These are phyloP conservation scores for Zelostemma sp. DNA, from an alignment of 1,140 invertebrate genomes.

Conservation along the genomic window DNA sequence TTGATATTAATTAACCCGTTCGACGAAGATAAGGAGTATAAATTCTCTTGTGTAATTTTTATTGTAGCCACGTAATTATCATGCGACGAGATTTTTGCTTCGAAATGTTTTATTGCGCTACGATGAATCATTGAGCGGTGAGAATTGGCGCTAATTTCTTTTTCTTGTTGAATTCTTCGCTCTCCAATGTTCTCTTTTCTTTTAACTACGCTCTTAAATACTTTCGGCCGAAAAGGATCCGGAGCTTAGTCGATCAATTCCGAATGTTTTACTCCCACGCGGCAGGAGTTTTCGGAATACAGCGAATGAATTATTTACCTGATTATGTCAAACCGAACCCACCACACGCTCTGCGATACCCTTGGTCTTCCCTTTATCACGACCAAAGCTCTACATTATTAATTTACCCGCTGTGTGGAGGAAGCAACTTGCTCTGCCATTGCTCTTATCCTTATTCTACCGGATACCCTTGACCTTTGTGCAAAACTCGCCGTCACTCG, in stretches of 20 bases:
- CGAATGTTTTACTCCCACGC: slow-evolving; percentile 40
- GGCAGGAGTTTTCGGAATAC: slow-evolving; percentile 19
- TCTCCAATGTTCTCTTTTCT: neutral
- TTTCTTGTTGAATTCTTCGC: slow-evolving; percentile 5
- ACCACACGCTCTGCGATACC: slow-evolving; percentile 20
- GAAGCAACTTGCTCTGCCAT: neutral
- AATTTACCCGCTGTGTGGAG: slow-evolving; percentile 12
- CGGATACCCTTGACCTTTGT: slow-evolving; percentile 12
- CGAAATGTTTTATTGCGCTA: too few relatives aligned
- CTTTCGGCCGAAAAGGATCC: neutral
- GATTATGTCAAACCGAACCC: slow-evolving; percentile 49
- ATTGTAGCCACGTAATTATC: too few relatives aligned
- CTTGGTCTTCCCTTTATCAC: neutral
- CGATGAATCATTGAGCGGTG: too few relatives aligned
- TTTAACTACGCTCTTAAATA: slow-evolving; percentile 1
- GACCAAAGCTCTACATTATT: slow-evolving; percentile 46
- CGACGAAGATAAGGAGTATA: too few relatives aligned
- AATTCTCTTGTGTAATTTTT: too few relatives aligned
- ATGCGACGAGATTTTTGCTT: too few relatives aligned
- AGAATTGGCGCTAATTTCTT: too few relatives aligned
- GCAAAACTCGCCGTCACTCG: neutral
- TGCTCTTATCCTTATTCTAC: slow-evolving; percentile 4
- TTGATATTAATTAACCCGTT: neutral
- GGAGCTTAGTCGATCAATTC: slow-evolving; percentile 5
- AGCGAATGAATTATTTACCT: slow-evolving; percentile 57